phyloP scores from a whole-genome alignment of 2,888 invertebrate species.

The Frankliniella intonsa region DNA sequence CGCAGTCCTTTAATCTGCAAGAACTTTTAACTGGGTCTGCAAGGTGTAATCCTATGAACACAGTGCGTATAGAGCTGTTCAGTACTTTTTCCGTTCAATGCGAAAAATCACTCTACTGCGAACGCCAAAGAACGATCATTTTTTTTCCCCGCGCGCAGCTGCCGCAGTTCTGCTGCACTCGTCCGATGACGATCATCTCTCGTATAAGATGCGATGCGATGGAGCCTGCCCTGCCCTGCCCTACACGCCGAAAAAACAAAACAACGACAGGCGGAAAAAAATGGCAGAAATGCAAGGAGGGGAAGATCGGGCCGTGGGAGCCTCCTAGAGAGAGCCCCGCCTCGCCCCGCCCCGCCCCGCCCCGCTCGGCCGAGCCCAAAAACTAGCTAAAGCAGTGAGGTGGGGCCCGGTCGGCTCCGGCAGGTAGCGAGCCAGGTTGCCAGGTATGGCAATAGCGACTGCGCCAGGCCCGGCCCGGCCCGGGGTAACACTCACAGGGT shows the following conservation, averaged over 20 bases:
- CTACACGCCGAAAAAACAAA: conserved; percentile 1
- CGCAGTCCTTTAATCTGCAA: no score
- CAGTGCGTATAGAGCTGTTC: no score
- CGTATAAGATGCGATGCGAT: neutral
- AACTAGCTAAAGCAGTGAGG: neutral
- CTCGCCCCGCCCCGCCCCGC: neutral
- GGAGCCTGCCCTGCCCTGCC: neutral
- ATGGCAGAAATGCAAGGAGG: conserved; percentile 15
- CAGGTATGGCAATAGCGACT: conserved; percentile 7
- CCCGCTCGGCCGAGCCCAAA: conserved; percentile 10
- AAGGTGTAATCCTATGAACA: no score
- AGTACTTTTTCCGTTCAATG: no score
- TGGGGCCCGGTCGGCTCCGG: neutral
- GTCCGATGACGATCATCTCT: neutral
- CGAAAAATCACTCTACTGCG: no score
- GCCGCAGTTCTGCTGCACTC: neutral
- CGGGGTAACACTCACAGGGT: neutral
- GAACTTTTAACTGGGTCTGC: no score
- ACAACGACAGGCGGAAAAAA: conserved; percentile 5
- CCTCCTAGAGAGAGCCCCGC: neutral
- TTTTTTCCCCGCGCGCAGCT: neutral
- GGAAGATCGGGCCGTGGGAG: neutral
- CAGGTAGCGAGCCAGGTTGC: conserved; percentile 4
- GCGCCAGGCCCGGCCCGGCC: neutral
- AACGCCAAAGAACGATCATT: no score